phyloP scores from a whole-genome alignment of 2,797 vertebrate species.

The Peromyscus nudipes region DNA sequence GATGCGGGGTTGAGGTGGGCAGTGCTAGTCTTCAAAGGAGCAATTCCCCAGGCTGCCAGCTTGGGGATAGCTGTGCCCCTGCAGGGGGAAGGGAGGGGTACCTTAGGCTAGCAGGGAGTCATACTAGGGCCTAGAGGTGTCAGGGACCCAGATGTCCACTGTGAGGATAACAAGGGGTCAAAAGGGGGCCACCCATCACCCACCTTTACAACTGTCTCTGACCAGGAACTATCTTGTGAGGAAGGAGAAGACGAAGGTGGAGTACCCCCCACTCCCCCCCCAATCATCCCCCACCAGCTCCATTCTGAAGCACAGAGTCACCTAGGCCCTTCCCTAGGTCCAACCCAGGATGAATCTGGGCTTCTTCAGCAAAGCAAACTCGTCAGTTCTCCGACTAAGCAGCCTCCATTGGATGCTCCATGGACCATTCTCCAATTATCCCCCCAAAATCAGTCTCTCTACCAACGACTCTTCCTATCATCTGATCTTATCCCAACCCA shows the following conservation, averaged over 20 bases:
- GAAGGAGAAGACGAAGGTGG: not conserved
- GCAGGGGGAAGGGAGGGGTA: not conserved
- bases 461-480: not conserved
- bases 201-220: not conserved
- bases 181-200: not conserved
- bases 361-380: not conserved
- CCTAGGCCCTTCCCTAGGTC: not conserved
- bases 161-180: not conserved
- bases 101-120: not conserved
- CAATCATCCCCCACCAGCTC: not conserved
- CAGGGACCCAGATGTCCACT: too few relatives aligned
- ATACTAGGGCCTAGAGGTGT: too few relatives aligned
- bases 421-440: not conserved
- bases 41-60: not conserved
- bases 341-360: not conserved
- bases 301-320: not conserved
- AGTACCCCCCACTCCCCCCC: too few relatives aligned
- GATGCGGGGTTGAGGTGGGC: too few relatives aligned
- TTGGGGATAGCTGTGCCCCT: too few relatives aligned
- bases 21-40: not conserved
- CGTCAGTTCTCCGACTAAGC: not conserved
- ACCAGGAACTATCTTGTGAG: not conserved
- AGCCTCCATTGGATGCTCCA: too few relatives aligned
- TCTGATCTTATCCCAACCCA: not conserved
- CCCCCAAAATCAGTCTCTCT: not conserved